Base-by-base conservation (phyloP, 2,113 vertebrate genomes). In the Agapornis roseicollis region DNA sequence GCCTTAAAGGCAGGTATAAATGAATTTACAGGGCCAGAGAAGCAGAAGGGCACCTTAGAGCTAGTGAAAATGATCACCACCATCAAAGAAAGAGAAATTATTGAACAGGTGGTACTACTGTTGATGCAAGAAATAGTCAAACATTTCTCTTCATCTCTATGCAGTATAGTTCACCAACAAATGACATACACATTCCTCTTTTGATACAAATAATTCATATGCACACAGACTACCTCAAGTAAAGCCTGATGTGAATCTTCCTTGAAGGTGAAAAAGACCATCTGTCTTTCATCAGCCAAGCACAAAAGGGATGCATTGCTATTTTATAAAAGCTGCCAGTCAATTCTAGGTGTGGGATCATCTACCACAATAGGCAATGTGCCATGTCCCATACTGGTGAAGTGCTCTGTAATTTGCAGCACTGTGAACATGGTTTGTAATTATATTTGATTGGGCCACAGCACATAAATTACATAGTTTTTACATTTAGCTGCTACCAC, bases 231-330 rank as follows among this genome's bases (percentile, higher is more conserved):
- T 14, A 65, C 39, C 55, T 52, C 69, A 93, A 92, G 80, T 70
- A 71, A 88, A 95, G 68, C 81, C 73, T 50, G 69, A 60, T 39
- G 47, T 53, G 47, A 92, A 58, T 91, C 86, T 49, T 90, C 17
- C 82, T 80, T 88, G 78, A 83, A 93, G 80, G 74, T 94, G 88
- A 80, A 88, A 74, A 94, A 69, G 52, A 80, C 71, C 90, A 96
- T 92, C 86, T 96, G 79, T 93, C 91, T 69, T 69, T 70, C 60
- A 55, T 39, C 69, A 71, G 31, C 29, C 31, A 35, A 46, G 69
- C 64, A 90, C 82, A 84, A 85, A 92, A 88, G 39, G 46, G 44
- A 60, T 91, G 69, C 74, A 39, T 63, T 8, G n/a, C 41, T 65
- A 35, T 58, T 72, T 73, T 44, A 58, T 49, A 29, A 69, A 85